These are phyloP conservation scores for Ptychochromis oligacanthus DNA, from an alignment of 2,113 vertebrate genomes.

Conservation along the genomic window DNA sequence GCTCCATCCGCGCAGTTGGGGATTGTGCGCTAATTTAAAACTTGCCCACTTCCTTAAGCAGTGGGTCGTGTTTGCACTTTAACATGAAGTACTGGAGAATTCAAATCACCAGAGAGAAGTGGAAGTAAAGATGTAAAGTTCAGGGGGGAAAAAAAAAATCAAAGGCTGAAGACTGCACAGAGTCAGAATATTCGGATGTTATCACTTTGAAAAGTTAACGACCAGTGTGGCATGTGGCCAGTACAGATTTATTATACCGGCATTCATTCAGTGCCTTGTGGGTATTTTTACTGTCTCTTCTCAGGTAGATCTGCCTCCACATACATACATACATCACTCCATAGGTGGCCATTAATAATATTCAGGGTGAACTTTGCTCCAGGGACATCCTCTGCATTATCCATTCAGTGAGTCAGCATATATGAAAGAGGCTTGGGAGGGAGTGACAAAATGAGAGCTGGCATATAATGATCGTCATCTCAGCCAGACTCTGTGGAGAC, in stretches of 20 bases:
- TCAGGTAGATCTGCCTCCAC: constrained; percentile 12
- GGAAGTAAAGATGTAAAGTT: neutral
- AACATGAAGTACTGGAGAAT: constrained; percentile 26
- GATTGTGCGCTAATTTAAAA: constrained; percentile 44
- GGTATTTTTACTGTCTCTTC: constrained; percentile 13
- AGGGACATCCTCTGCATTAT: constrained; percentile 49
- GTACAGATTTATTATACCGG: constrained; percentile 24
- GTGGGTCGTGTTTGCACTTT: constrained; percentile 28
- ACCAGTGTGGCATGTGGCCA: neutral
- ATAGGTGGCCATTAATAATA: constrained; percentile 32
- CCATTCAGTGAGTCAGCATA: constrained; percentile 64
- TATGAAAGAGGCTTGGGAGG: constrained; percentile 34
- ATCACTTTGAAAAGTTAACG: constrained; percentile 16
- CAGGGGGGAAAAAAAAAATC: neutral
- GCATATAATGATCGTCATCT: constrained; percentile 51
- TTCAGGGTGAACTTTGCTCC: constrained; percentile 47
- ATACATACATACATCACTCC: neutral
- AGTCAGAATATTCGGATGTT: constrained; percentile 22
- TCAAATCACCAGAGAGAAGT: neutral
- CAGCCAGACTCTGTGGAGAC: constrained; percentile 29
- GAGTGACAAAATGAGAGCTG: constrained; percentile 45
- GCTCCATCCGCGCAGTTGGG: constrained; percentile 25
- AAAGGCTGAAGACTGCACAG: neutral
- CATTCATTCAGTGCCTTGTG: constrained; percentile 3
- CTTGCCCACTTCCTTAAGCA: constrained; percentile 16